Conservation (phyloP, 1,140 invertebrate genomes). For the Cydia strobilella region DNA sequence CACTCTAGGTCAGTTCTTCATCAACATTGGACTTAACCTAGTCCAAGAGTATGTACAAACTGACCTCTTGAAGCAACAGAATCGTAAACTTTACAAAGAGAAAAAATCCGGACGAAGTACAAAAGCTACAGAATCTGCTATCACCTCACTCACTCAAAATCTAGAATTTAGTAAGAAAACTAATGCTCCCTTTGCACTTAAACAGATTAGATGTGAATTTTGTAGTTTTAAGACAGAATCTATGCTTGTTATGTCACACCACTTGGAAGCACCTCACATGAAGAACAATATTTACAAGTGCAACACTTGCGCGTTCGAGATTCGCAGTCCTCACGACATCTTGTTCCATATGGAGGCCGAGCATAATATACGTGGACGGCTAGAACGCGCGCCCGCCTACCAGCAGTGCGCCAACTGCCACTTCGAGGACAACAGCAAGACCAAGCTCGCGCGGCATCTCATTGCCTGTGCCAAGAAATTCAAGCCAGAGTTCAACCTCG, state of each 20-base stretch:
- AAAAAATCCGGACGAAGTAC: constrained; percentile 83
- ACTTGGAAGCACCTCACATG: constrained; percentile 96
- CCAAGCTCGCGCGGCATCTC: constrained; percentile 93
- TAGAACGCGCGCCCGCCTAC: constrained; percentile 92
- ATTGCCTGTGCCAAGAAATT: constrained; percentile 95
- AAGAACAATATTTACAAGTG: constrained; percentile 92
- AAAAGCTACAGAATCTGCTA: constrained; percentile 88
- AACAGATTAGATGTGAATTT: constrained; percentile 92
- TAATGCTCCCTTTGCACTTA: constrained; percentile 91
- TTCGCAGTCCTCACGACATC: constrained; percentile 92
- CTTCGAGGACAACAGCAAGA: constrained; percentile 96
- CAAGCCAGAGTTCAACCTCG: constrained; percentile 91
- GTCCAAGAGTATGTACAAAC: constrained; percentile 96
- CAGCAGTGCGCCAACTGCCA: constrained; percentile 97
- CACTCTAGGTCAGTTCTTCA: constrained; percentile 94
- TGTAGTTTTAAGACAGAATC: constrained; percentile 98
- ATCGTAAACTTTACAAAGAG: constrained; percentile 86
- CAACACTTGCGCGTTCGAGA: constrained; percentile 93
- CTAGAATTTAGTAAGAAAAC: constrained; percentile 93
- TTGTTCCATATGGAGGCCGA: constrained; percentile 95
- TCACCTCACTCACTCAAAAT: constrained; percentile 90
- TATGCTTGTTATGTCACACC: constrained; percentile 91
- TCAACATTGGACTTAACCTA: constrained; percentile 94
- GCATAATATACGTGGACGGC: constrained; percentile 90
- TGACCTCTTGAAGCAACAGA: constrained; percentile 93